Conservation (phyloP, 2,113 vertebrate genomes). For the Oreochromis spilurus region DNA sequence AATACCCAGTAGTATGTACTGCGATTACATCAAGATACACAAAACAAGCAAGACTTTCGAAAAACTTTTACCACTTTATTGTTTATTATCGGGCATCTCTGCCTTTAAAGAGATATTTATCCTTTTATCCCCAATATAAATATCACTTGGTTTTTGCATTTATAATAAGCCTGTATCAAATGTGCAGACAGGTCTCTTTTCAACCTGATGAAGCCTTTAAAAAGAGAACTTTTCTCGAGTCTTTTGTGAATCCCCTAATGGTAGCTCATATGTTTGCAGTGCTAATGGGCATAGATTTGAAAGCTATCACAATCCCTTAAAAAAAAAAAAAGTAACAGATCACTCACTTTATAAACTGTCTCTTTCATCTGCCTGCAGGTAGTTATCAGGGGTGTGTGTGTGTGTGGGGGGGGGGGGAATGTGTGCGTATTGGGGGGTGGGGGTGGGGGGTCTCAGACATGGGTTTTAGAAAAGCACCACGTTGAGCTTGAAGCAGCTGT, state of each 20-base stretch:
- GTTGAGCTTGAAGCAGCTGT: neutral
- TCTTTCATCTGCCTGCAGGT: constrained; percentile 29
- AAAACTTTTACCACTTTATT: neutral
- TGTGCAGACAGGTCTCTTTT: constrained; percentile 17
- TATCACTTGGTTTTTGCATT: constrained; percentile 2
- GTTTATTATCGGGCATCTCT: neutral
- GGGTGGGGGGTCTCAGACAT: neutral
- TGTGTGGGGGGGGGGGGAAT: neutral
- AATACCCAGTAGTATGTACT: neutral
- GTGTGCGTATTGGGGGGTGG: neutral
- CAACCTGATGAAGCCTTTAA: constrained; percentile 42
- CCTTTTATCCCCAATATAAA: neutral
- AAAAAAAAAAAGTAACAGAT: constrained; percentile 31
- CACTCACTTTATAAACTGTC: constrained; percentile 42
- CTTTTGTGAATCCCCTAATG: constrained; percentile 40
- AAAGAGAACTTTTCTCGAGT: constrained; percentile 22
- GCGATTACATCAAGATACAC: neutral
- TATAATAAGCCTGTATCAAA: constrained; percentile 24
- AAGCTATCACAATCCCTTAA: constrained; percentile 49
- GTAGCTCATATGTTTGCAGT: constrained; percentile 19
- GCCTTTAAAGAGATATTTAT: neutral
- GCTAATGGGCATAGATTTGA: constrained; percentile 55
- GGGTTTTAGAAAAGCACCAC: constrained; percentile 11
- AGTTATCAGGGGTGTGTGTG: constrained; percentile 8
- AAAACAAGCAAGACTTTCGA: neutral